These are phyloP conservation scores for Uria aalge DNA, from an alignment of 2,113 vertebrate genomes.

Conservation along the genomic window DNA sequence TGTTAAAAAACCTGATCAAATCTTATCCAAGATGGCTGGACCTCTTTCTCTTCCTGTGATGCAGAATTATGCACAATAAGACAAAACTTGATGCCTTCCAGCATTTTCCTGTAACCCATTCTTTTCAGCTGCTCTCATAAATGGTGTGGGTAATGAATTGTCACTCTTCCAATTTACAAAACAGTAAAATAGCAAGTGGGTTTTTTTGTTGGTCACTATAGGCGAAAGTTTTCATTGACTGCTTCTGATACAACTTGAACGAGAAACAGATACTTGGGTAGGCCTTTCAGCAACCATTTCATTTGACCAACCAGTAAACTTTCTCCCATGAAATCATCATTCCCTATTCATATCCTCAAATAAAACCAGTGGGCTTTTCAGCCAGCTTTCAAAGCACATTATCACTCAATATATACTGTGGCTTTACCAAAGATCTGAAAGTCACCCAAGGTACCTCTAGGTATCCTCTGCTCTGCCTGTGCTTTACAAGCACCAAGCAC, in stretches of 20 bases:
- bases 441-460: not conserved
- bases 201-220: not conserved
- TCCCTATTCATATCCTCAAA: not conserved
- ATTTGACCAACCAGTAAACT: not conserved
- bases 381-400: not conserved
- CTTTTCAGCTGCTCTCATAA: not conserved
- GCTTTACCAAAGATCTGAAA: not conserved
- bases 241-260: not conserved
- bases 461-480: not conserved
- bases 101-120: not conserved
- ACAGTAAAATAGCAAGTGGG: not conserved
- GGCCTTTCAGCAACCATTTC: not conserved
- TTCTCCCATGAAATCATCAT: not conserved
- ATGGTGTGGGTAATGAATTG: not conserved
- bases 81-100: not conserved
- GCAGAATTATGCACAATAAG: not conserved
- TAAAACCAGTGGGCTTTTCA: not conserved
- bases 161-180: not conserved
- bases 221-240: not conserved
- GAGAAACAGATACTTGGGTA: not conserved
- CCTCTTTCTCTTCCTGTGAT: not conserved
- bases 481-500: not conserved
- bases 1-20: not conserved
- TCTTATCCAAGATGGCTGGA: not conserved
- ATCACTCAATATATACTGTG: not conserved